phyloP scores from a whole-genome alignment of 2,113 vertebrate genomes.

The Anas platyrhynchos region DNA sequence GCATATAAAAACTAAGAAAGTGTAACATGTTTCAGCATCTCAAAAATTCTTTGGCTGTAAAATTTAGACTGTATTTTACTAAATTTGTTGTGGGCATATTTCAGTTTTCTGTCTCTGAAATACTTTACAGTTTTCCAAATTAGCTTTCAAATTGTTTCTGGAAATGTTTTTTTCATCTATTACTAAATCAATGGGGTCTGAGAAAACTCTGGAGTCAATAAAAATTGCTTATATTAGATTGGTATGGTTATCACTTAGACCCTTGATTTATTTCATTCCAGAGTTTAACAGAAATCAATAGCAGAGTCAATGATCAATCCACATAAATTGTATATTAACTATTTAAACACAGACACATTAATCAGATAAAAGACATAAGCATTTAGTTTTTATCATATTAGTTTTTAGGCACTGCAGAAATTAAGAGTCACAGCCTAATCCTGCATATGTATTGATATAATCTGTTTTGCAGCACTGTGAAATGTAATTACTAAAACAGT shows the following conservation, averaged over 20 bases:
- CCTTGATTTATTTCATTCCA: not conserved
- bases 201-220: not conserved
- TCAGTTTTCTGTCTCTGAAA: not conserved
- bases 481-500: not conserved
- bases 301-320: not conserved
- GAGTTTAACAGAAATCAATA: not conserved
- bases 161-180: not conserved
- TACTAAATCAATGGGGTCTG: not conserved
- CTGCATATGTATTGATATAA: not conserved
- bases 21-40: not conserved
- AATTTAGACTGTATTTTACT: not conserved
- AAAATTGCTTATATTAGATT: not conserved
- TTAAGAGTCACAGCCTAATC: not conserved
- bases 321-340: not conserved
- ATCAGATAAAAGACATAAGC: not conserved
- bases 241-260: not conserved
- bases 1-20: not conserved
- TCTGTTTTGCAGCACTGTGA: not conserved
- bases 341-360: not conserved
- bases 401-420: not conserved
- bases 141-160: not conserved
- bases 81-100: not conserved
- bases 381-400: not conserved
- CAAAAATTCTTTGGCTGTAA: not conserved
- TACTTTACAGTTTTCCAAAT: not conserved